A percentile compares a stretch with the other conserved stretches of the same genome.
phyloP scores from a whole-genome alignment of 1,140 invertebrate genomes.

The Neotoxoptera formosana region DNA sequence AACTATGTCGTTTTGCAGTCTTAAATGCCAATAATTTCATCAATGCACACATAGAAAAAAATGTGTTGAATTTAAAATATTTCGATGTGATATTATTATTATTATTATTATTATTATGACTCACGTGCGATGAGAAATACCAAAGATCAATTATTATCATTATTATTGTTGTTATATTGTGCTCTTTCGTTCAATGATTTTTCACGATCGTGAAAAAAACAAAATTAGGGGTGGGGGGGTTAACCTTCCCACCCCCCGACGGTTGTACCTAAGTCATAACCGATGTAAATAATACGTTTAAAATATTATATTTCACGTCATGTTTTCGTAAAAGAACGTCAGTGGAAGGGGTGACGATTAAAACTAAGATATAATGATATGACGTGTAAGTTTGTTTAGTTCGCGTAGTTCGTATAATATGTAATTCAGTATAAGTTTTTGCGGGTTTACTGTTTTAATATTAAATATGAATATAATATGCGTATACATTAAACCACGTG shows the following conservation, averaged over 20 bases:
- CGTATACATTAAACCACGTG: background rate
- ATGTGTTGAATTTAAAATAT: background rate
- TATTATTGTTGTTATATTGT: too few relatives aligned
- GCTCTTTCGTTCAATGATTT: background rate
- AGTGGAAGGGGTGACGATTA: background rate
- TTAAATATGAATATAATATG: background rate
- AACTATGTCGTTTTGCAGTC: background rate
- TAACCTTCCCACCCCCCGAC: rapidly evolving
- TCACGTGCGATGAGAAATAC: background rate
- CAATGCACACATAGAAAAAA: background rate
- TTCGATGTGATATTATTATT: background rate
- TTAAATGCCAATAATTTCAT: background rate
- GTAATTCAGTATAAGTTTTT: background rate
- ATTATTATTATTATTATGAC: background rate
- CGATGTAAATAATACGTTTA: background rate
- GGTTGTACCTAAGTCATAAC: background rate
- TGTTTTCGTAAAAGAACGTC: background rate
- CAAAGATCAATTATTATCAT: background rate
- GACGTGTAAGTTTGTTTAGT: background rate
- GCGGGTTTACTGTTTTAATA: background rate
- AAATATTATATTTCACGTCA: background rate
- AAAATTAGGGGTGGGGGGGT: background rate
- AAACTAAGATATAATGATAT: too few relatives aligned
- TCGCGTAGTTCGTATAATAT: background rate
- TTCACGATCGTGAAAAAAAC: background rate